phyloP scores from a whole-genome alignment of 2,888 invertebrate species.

The Andrena haemorrhoa region DNA sequence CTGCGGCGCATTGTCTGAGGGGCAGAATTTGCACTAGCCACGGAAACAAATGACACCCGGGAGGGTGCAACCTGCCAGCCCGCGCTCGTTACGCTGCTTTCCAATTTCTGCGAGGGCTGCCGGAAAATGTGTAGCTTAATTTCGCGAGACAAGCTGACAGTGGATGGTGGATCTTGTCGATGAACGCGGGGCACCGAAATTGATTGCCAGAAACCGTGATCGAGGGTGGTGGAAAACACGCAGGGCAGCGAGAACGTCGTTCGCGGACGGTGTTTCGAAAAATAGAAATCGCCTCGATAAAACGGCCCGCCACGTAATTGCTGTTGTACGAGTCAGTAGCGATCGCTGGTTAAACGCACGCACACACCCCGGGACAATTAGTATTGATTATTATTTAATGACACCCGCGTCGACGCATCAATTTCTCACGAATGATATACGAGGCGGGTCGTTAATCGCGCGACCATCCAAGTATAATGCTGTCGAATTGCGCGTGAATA shows the following conservation, averaged over 20 bases:
- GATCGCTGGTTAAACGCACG: slow-evolving; percentile 22
- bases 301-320: neutral
- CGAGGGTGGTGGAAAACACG: neutral
- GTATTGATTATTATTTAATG: slow-evolving; percentile 57
- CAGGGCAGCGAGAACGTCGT: too few species aligned
- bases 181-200: neutral
- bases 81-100: slow-evolving; percentile 22
- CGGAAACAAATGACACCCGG: slow-evolving; percentile 33
- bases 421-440: slow-evolving; percentile 52
- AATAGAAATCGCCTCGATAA: neutral
- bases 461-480: slow-evolving; percentile 36
- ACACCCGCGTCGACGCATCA: slow-evolving; percentile 41
- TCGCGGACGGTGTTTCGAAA: neutral
- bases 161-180: neutral
- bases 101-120: slow-evolving; percentile 25
- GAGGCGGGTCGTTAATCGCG: slow-evolving; percentile 44
- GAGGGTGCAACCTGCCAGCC: neutral
- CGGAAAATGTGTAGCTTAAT: slow-evolving; percentile 17
- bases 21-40: slow-evolving; percentile 16
- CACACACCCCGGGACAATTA: slow-evolving; percentile 39
- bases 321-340: slow-evolving; percentile 10
- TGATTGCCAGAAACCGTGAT: neutral
- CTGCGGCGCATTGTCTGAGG: slow-evolving; percentile 6
- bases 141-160: neutral
- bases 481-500: slow-evolving; percentile 30